These are phyloP conservation scores for Catocala nupta DNA, from an alignment of 2,888 invertebrate genomes.

Conservation along the genomic window DNA sequence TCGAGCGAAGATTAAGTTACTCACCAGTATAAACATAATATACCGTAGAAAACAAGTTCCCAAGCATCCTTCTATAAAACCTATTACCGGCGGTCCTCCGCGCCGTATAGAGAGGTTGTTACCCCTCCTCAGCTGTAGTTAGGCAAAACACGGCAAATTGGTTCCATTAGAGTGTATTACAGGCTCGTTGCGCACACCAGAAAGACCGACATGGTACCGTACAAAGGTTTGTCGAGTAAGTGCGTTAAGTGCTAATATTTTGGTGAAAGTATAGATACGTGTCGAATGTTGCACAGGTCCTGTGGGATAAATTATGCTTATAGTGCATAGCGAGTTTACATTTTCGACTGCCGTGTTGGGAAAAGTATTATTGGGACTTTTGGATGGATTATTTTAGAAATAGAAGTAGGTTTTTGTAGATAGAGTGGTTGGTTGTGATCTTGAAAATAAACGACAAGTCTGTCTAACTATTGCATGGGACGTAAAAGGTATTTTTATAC, in stretches of 20 bases:
- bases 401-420: too few relatives aligned
- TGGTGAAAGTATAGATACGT: neutral
- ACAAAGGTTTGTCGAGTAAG: conserved; percentile 25
- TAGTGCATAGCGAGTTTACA: too few relatives aligned
- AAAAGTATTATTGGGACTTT: too few relatives aligned
- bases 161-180: conserved; percentile 75
- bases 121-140: conserved; percentile 40
- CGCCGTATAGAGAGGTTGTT: conserved; percentile 19
- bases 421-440: too few relatives aligned
- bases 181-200: conserved; percentile 40
- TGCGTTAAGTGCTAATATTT: conserved; percentile 33
- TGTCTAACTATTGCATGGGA: too few relatives aligned
- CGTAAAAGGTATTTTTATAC: too few relatives aligned
- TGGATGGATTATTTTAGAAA: too few relatives aligned
- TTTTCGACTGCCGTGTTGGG: too few relatives aligned
- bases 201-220: conserved; percentile 35
- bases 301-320: too few relatives aligned
- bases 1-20: too few relatives aligned
- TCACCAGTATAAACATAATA: neutral
- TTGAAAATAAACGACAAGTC: too few relatives aligned
- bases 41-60: conserved; percentile 18
- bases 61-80: conserved; percentile 18
- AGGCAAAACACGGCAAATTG: conserved; percentile 75
- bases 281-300: too few relatives aligned
- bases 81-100: conserved; percentile 33